Conservation (phyloP, 2,113 vertebrate genomes). For the Neopipo cinnamomea region DNA sequence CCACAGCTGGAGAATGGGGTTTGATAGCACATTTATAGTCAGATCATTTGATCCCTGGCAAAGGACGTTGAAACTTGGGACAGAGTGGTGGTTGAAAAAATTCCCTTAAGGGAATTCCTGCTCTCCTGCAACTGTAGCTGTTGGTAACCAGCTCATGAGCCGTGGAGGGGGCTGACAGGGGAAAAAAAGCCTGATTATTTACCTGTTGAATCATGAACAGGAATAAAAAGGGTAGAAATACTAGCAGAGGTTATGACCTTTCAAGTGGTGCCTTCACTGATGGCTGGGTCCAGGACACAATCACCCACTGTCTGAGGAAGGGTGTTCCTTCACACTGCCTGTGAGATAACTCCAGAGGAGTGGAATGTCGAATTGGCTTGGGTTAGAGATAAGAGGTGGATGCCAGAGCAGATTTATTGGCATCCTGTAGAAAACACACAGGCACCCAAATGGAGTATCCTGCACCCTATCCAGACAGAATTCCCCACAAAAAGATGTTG, state of each 20-base stretch:
- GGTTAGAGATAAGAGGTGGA: background rate
- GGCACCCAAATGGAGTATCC: background rate
- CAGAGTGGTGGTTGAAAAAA: background rate
- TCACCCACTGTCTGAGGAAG: background rate
- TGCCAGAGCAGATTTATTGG: background rate
- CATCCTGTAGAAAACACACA: background rate
- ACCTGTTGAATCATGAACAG: fast-evolving
- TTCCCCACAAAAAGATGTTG: background rate
- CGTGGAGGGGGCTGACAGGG: background rate
- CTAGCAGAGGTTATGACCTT: background rate
- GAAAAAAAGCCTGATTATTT: background rate
- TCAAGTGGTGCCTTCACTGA: background rate
- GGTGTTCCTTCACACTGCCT: background rate
- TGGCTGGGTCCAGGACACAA: background rate
- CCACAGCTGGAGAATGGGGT: background rate
- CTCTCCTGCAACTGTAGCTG: background rate
- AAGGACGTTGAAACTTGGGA: background rate
- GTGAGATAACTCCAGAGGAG: background rate
- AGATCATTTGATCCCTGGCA: background rate
- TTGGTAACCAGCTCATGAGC: background rate
- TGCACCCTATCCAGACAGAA: background rate
- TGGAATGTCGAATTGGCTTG: background rate
- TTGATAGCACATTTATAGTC: background rate
- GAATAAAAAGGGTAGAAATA: background rate
- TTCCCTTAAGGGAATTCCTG: background rate